A percentile compares a stretch with the other conserved stretches of the same genome.
phyloP scores from a whole-genome alignment of 2,797 vertebrate species.

The Notoglanidium macrostoma region DNA sequence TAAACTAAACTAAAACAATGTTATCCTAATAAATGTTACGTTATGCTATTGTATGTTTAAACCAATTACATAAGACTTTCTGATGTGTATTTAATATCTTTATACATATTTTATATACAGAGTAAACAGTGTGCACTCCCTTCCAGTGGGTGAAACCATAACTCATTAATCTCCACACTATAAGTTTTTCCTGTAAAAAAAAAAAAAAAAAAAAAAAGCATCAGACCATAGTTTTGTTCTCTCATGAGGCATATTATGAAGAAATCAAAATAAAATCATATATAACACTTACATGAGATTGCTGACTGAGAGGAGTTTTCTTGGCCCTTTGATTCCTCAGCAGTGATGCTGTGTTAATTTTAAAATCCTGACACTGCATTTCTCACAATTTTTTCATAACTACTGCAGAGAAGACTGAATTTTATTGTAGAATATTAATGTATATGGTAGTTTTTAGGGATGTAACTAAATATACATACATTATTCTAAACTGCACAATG shows the following conservation, averaged over 20 bases:
- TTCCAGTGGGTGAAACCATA: not conserved
- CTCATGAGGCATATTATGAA: not conserved
- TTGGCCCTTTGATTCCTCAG: conserved; percentile 13
- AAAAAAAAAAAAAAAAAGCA: conserved; percentile 4
- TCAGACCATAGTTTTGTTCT: conserved; percentile 1
- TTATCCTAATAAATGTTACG: not conserved
- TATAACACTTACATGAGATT: conserved; percentile 5
- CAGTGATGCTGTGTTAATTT: not conserved
- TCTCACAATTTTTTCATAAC: not conserved
- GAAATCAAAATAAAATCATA: not conserved
- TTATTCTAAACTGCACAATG: not conserved
- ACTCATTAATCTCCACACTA: not conserved
- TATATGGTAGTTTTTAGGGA: not conserved
- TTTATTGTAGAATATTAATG: not conserved
- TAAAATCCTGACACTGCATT: conserved; percentile 13
- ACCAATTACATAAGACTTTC: not conserved
- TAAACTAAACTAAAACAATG: not conserved
- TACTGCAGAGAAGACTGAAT: not conserved
- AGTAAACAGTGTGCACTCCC: not conserved
- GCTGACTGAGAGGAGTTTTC: conserved; percentile 26
- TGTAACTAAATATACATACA: not conserved
- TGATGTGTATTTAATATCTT: not conserved
- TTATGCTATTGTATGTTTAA: not conserved
- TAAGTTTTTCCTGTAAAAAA: not conserved
- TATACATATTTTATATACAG: not conserved